Evolutionary conservation across 2,888 invertebrate species (phyloP).

Genomic region (Cheiracanthium punctorium): DNA sequence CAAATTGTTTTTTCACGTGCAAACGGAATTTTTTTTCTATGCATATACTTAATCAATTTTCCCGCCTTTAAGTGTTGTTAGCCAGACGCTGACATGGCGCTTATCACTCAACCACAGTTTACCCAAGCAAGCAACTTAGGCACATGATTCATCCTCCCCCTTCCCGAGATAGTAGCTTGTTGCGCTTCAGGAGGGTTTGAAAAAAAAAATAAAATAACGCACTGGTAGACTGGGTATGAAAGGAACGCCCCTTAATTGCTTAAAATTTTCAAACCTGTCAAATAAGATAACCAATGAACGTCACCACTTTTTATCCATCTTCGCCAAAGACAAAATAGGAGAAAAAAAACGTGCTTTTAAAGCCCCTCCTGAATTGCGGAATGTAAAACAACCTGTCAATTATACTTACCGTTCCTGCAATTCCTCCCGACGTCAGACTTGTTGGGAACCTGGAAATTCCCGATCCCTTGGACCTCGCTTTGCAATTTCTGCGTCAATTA

Average conservation of each 20-base stretch:
- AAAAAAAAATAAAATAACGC: background rate
- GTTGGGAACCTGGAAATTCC: background rate
- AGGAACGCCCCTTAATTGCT: background rate
- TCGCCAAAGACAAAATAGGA: background rate
- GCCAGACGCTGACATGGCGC: background rate
- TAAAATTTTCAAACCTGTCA: slow-evolving; percentile 29
- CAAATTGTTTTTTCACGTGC: too few relatives aligned
- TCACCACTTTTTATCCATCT: slow-evolving; percentile 18
- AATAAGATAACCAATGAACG: slow-evolving; percentile 16
- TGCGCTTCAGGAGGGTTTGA: background rate
- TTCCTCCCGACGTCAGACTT: slow-evolving; percentile 8
- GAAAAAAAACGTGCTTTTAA: slow-evolving; percentile 2
- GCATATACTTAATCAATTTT: too few relatives aligned
- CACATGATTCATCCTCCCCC: background rate
- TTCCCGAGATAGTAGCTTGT: background rate
- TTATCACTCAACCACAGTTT: background rate
- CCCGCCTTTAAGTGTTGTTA: too few relatives aligned
- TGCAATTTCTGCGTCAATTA: slow-evolving; percentile 51
- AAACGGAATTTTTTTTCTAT: too few relatives aligned
- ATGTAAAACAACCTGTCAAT: slow-evolving; percentile 70
- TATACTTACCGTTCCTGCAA: slow-evolving; percentile 42
- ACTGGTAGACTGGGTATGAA: background rate
- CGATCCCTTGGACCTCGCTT: background rate
- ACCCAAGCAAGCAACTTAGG: background rate
- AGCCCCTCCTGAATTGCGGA: slow-evolving; percentile 41